Base-by-base conservation (phyloP, 1,140 invertebrate genomes). In the Myzus persicae region DNA sequence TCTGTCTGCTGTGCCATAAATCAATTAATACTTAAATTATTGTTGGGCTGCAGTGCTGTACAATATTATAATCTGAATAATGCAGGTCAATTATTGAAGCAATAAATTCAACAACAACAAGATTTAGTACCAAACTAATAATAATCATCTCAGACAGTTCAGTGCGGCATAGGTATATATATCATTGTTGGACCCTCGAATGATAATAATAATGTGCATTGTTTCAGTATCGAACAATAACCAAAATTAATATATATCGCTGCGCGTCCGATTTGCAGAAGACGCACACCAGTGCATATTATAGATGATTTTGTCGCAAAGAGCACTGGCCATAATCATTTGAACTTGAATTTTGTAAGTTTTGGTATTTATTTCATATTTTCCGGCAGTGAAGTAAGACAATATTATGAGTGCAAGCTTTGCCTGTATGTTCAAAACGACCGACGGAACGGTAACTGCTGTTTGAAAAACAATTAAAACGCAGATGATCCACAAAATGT, bases 121-220 rank as follows among this genome's bases (percentile, higher is more conserved):
- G 20, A 85, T 85, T 85, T 85, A 85, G 84, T 85, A 44, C 26
- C 40, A 31, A 85, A 44, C 40, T 85, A 42, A 85, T 85, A 31
- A 18, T 42, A 8, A 85, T 85, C 11, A 44, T 44, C 11, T 26
- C 40, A 44, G 42, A 85, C 26, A 85, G 26, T 44, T 42, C 40
- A 44, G 48, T 2, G 4, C 48, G 18, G 2, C 2, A 42, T 31
- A 42, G n/a, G 22, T 14, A 59, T 59, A 4, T 59, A 18, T 14
- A n/a, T n/a, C 4, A n/a, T 67, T 67, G 59, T n/a, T n/a, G 14
- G 59, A 6, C 59, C 0, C 4, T 67, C 7, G 2, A 67, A 67
- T 67, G 31, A n/a, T 51, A 51, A 11, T 48, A 48, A 48, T 48
- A 20, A 11, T 31, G 14, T n/a, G 31, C 59, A 67, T 14, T 67